Conservation (phyloP, 2,888 invertebrate species). For the Epirrhoe tristata region DNA sequence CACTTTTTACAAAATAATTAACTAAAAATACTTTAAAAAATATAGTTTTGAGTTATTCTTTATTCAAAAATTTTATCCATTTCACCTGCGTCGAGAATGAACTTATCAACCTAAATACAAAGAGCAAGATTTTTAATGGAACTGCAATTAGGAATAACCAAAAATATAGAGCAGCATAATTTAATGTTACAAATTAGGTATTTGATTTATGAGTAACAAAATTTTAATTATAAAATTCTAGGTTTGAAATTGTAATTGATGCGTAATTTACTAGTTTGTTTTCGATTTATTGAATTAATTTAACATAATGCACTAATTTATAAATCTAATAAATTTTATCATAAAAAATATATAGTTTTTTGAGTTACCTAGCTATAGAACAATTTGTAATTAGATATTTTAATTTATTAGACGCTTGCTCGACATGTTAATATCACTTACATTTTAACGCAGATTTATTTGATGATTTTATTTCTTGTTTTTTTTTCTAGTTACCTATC, state of each 20-base stretch:
- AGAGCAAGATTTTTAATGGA: too few relatives aligned
- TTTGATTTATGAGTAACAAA: not conserved
- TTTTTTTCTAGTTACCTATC: too few relatives aligned
- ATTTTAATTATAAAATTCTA: conserved; percentile 33
- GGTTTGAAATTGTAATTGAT: conserved; percentile 30
- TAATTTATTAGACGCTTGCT: conserved; percentile 18
- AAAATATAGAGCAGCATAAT: not conserved
- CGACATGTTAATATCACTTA: conserved; percentile 3
- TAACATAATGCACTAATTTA: conserved; percentile 7
- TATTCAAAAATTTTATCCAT: too few relatives aligned
- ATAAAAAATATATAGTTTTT: conserved; percentile 14
- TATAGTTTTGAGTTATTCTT: too few relatives aligned
- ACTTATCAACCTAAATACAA: too few relatives aligned
- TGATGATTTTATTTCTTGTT: not conserved
- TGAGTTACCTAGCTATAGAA: not conserved
- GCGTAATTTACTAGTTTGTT: conserved; percentile 37
- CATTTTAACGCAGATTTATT: not conserved
- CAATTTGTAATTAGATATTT: conserved; percentile 20
- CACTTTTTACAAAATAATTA: not conserved
- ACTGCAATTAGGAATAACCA: too few relatives aligned
- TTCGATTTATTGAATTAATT: conserved; percentile 13
- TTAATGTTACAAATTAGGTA: not conserved
- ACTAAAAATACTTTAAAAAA: too few relatives aligned
- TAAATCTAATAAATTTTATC: conserved; percentile 7
- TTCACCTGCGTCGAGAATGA: too few relatives aligned